Conservation (phyloP, 2,888 invertebrate species). For the Agonopterix heracliana region DNA sequence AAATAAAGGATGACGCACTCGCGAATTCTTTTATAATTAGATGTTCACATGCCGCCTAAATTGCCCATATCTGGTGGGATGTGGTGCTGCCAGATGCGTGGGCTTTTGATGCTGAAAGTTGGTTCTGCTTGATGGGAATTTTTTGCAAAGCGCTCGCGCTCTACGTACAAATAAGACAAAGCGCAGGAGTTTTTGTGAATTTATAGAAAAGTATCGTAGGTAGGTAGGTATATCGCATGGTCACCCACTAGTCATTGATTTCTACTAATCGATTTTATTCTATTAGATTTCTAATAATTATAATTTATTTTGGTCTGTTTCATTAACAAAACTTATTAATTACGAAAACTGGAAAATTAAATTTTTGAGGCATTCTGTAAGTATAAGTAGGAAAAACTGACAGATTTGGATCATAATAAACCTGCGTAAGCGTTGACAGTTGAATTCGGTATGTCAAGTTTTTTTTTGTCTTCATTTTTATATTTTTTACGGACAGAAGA, state of each 20-base stretch:
- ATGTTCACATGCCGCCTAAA: slow-evolving; percentile 7
- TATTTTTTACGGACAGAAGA: no score
- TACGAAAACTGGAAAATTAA: no score
- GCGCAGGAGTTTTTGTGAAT: background rate
- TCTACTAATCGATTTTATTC: no score
- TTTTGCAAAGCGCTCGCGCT: background rate
- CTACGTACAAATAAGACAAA: background rate
- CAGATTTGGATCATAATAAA: no score
- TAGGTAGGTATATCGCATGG: background rate
- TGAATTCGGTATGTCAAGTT: no score
- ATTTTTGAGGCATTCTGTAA: no score
- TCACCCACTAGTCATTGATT: background rate
- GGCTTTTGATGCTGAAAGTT: background rate
- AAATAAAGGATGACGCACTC: slow-evolving; percentile 40
- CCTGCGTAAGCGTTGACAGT: no score
- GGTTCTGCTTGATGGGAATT: background rate
- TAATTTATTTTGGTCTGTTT: no score
- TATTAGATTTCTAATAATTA: no score
- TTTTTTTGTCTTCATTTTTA: no score
- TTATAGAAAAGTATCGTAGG: background rate
- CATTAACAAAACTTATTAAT: no score
- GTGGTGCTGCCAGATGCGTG: background rate
- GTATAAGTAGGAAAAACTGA: no score
- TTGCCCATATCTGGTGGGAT: background rate
- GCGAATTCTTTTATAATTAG: slow-evolving; percentile 47